A percentile compares a stretch with the other conserved stretches of the same genome.
Evolutionary conservation across 2,797 vertebrate genomes (phyloP).

Genomic region (Adelosebastes latens): DNA sequence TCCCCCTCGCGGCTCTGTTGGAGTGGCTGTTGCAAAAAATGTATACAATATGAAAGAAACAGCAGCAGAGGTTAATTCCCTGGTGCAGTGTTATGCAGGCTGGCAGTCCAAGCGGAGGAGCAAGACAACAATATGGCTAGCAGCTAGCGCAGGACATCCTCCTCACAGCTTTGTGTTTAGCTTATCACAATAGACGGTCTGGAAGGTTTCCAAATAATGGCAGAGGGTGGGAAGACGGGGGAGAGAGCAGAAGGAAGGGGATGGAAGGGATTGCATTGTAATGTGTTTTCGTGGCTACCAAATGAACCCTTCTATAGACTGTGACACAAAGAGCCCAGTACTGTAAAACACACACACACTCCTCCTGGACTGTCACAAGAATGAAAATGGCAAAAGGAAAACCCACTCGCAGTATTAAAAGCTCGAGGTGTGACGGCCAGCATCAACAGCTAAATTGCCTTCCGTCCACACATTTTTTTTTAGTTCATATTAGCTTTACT

Average conservation of each 20-base stretch:
- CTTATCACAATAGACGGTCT: slow-evolving; percentile 69
- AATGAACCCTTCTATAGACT: slow-evolving; percentile 50
- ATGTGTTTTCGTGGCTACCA: slow-evolving; percentile 54
- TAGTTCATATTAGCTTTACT: slow-evolving; percentile 41
- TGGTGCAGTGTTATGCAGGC: slow-evolving; percentile 46
- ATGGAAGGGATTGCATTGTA: slow-evolving; percentile 52
- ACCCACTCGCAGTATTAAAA: slow-evolving; percentile 53
- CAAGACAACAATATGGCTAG: slow-evolving; percentile 63
- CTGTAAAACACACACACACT: slow-evolving; percentile 16
- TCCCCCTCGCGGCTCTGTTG: slow-evolving; percentile 6
- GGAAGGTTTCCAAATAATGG: slow-evolving; percentile 68
- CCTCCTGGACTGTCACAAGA: slow-evolving; percentile 25
- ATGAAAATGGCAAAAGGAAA: slow-evolving; percentile 49
- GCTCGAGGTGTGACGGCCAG: slow-evolving; percentile 40
- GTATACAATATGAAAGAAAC: slow-evolving; percentile 41
- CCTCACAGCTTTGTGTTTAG: slow-evolving; percentile 63
- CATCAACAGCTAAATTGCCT: slow-evolving; percentile 44
- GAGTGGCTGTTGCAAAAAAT: slow-evolving; percentile 30
- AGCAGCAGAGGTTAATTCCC: slow-evolving; percentile 67
- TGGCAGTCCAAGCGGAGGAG: slow-evolving; percentile 59
- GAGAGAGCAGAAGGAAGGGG: slow-evolving; percentile 22
- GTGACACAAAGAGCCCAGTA: slow-evolving; percentile 39
- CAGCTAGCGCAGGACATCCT: slow-evolving; percentile 61
- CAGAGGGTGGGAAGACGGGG: slow-evolving; percentile 57
- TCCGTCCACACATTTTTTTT: slow-evolving; percentile 21